phyloP scores from a whole-genome alignment of 1,140 invertebrate genomes.

The Colletes latitarsis region DNA sequence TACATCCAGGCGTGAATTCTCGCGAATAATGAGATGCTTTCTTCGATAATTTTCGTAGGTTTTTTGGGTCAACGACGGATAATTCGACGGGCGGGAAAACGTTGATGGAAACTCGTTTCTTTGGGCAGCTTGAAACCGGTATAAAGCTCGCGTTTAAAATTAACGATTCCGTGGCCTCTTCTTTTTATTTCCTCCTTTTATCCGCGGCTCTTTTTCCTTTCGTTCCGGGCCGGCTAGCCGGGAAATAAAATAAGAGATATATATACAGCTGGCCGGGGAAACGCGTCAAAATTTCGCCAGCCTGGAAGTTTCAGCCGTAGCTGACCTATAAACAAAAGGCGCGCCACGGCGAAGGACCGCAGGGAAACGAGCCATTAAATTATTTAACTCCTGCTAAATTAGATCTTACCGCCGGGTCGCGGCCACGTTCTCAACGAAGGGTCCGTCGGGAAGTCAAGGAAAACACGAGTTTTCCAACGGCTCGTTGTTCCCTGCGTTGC shows the following conservation, averaged over 20 bases:
- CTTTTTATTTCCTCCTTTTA: too few relatives aligned
- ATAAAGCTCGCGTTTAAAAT: slow-evolving; percentile 29
- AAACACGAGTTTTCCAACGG: neutral
- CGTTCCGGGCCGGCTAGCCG: too few relatives aligned
- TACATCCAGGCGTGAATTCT: too few relatives aligned
- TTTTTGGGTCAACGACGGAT: too few relatives aligned
- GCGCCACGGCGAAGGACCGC: neutral
- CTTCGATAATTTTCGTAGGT: too few relatives aligned
- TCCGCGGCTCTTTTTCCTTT: too few relatives aligned
- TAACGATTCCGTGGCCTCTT: slow-evolving; percentile 18
- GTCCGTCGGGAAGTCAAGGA: neutral
- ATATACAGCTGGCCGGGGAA: neutral
- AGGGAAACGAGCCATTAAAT: slow-evolving; percentile 64
- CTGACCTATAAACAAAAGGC: slow-evolving; percentile 33
- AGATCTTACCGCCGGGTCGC: slow-evolving; percentile 47
- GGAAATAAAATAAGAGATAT: slow-evolving; percentile 4
- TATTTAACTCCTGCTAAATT: slow-evolving; percentile 69
- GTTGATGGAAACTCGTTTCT: slow-evolving; percentile 23
- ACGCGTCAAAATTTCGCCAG: slow-evolving; percentile 20
- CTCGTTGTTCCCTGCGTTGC: neutral
- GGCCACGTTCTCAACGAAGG: neutral
- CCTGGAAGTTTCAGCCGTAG: neutral
- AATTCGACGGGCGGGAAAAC: neutral
- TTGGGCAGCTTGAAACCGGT: slow-evolving; percentile 3
- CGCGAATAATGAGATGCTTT: too few relatives aligned